Conservation (phyloP, 2,888 invertebrate species). For the Drosophila colorata region DNA sequence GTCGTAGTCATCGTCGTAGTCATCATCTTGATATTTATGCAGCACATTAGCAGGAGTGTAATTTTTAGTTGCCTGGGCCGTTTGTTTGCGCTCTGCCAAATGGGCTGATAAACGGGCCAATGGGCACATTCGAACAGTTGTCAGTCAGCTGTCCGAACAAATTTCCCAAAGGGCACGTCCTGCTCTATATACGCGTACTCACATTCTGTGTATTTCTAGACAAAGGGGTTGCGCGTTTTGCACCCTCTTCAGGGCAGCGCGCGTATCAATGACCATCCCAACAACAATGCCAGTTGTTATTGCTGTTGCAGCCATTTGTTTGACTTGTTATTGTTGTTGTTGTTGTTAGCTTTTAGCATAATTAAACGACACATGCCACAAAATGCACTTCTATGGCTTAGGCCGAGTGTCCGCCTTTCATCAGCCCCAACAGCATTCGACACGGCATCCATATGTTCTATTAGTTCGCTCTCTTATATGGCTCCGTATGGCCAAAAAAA, state of each 20-base stretch:
- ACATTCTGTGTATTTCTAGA: neutral
- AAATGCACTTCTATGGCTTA: constrained; percentile 83
- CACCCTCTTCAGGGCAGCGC: constrained; percentile 74
- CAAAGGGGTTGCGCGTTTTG: constrained; percentile 57
- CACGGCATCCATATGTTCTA: constrained; percentile 83
- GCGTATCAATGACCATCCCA: constrained; percentile 72
- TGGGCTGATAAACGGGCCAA: constrained; percentile 63
- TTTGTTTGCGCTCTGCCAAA: constrained; percentile 53
- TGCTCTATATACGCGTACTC: constrained; percentile 44
- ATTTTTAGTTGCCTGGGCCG: constrained; percentile 31
- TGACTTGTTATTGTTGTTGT: constrained; percentile 59
- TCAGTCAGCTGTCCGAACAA: constrained; percentile 45
- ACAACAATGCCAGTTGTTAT: constrained; percentile 43
- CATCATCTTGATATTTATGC: constrained; percentile 41
- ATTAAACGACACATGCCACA: constrained; percentile 85
- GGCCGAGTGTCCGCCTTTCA: constrained; percentile 17
- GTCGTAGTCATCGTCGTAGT: constrained; percentile 6
- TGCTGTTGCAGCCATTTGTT: constrained; percentile 54
- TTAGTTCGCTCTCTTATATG: constrained; percentile 42
- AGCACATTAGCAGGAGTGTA: constrained; percentile 25
- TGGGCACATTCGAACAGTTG: constrained; percentile 72
- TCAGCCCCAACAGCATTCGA: constrained; percentile 51
- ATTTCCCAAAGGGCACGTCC: constrained; percentile 62
- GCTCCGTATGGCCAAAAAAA: constrained; percentile 63
- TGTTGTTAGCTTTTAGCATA: constrained; percentile 84